phyloP scores from a whole-genome alignment of 2,113 vertebrate genomes.

The Etheostoma cragini region DNA sequence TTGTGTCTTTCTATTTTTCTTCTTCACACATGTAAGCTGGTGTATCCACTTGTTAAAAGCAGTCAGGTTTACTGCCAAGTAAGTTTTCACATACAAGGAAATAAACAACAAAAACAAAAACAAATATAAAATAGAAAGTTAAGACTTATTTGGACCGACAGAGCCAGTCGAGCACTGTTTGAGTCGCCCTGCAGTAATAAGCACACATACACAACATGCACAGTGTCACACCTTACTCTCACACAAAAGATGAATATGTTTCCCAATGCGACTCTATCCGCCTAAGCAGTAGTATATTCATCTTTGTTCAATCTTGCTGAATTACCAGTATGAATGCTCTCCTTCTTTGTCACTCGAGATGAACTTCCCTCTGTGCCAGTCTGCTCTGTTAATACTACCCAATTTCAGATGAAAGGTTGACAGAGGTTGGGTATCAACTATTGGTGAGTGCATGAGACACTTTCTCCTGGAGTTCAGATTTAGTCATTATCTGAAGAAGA shows the following conservation, averaged over 20 bases:
- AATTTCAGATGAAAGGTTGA: constrained; percentile 1
- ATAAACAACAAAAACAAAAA: background rate
- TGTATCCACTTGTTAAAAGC: background rate
- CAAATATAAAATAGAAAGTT: background rate
- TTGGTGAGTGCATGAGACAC: constrained; percentile 22
- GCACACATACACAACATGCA: background rate
- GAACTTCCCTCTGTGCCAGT: background rate
- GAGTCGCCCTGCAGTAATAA: constrained; percentile 11
- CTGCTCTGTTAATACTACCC: background rate
- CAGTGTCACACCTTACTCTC: background rate
- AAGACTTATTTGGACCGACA: background rate
- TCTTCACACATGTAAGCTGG: constrained; percentile 5
- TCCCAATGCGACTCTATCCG: constrained; percentile 1
- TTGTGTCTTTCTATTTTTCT: background rate
- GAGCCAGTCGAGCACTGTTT: background rate
- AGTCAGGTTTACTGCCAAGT: background rate
- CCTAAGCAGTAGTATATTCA: constrained; percentile 20
- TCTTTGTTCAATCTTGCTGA: constrained; percentile 28
- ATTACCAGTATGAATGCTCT: constrained; percentile 31
- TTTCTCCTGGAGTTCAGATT: constrained; percentile 21
- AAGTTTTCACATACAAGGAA: background rate
- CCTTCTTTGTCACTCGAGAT: background rate
- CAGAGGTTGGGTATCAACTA: constrained; percentile 23
- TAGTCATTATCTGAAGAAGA: constrained; percentile 51
- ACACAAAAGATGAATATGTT: constrained; percentile 20